Conservation (phyloP, 2,113 vertebrate genomes). For the pig (Sus scrofa) region T2T-Sscrofa CM000812.6:250363001-250363500, state of each 20-base stretch:
- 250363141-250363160: neutral
- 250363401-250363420: constrained; percentile 91
- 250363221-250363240: neutral
- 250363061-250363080: neutral
- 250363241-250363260: neutral
- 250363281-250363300: constrained; percentile 95
- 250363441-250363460: constrained; percentile 86
- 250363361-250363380: constrained; percentile 77
- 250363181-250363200: neutral
- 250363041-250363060: neutral
- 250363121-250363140: neutral
- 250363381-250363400: constrained; percentile 90
- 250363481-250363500: neutral
- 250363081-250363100: neutral
- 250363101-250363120: neutral
- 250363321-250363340: constrained; percentile 94
- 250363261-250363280: constrained; percentile 77
- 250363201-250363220: neutral
- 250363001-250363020: neutral
- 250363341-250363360: constrained; percentile 86
- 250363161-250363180: neutral
- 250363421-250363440: constrained; percentile 93
- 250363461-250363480: constrained; percentile 91
- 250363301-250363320: constrained; percentile 94
- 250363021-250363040: neutral